These are phyloP conservation scores for Epistrophella euchroma DNA, from an alignment of 2,888 invertebrate species.

Conservation along the genomic window DNA sequence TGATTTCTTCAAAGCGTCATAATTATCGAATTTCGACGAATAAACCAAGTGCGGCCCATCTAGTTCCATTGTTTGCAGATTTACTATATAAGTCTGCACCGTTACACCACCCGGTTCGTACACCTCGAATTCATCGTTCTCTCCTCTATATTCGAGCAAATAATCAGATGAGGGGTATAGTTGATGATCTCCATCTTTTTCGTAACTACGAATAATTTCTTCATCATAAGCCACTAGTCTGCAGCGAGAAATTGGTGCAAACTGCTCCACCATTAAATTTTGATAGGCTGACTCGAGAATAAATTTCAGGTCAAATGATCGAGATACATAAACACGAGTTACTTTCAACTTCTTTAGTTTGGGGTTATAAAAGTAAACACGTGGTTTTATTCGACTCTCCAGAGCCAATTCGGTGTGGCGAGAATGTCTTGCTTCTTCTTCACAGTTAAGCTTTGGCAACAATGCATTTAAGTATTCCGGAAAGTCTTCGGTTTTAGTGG, in stretches of 20 bases:
- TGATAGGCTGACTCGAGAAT: slow-evolving; percentile 86
- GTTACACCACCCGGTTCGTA: slow-evolving; percentile 87
- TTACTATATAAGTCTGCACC: slow-evolving; percentile 86
- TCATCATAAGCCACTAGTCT: slow-evolving; percentile 90
- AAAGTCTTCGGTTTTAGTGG: slow-evolving; percentile 88
- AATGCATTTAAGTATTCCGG: slow-evolving; percentile 90
- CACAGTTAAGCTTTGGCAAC: slow-evolving; percentile 87
- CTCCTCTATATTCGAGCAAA: slow-evolving; percentile 87
- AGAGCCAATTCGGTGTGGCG: slow-evolving; percentile 85
- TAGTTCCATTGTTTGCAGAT: slow-evolving; percentile 86
- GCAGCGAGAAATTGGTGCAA: slow-evolving; percentile 87
- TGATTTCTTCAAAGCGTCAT: slow-evolving; percentile 86
- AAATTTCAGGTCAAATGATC: slow-evolving; percentile 86
- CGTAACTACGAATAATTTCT: slow-evolving; percentile 88
- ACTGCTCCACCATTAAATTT: slow-evolving; percentile 85
- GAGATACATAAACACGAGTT: slow-evolving; percentile 86
- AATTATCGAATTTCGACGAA: slow-evolving; percentile 85
- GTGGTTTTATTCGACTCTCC: slow-evolving; percentile 85
- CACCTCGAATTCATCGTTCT: slow-evolving; percentile 86
- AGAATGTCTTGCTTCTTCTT: slow-evolving; percentile 86
- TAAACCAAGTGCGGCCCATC: slow-evolving; percentile 87
- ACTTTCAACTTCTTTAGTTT: slow-evolving; percentile 85
- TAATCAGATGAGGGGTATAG: slow-evolving; percentile 85
- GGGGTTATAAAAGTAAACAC: slow-evolving; percentile 88
- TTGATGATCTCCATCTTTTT: slow-evolving; percentile 83